A percentile compares a stretch with the other conserved stretches of the same genome.
phyloP scores from a whole-genome alignment of 2,797 vertebrate species.

The Cossypha caffra region DNA sequence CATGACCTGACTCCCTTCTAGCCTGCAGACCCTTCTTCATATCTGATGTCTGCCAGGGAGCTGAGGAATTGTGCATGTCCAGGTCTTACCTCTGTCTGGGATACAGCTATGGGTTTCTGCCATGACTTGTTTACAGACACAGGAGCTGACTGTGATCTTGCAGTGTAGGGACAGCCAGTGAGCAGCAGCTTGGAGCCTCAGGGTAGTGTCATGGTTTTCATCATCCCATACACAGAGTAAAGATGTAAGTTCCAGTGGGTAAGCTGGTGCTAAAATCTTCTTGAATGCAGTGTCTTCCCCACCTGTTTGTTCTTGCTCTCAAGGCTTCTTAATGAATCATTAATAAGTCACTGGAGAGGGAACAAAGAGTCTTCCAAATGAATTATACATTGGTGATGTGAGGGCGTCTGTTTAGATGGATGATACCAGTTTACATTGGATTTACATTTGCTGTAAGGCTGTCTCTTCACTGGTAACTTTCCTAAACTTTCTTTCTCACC shows the following conservation, averaged over 20 bases:
- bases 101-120: background rate
- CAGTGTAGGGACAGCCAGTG: background rate
- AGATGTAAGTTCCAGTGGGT: background rate
- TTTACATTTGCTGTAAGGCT: background rate
- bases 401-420: background rate
- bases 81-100: background rate
- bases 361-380: slow-evolving; percentile 26
- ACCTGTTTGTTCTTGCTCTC: background rate
- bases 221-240: background rate
- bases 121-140: background rate
- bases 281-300: background rate
- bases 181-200: background rate
- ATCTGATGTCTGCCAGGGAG: background rate
- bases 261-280: background rate
- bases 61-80: background rate
- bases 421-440: background rate
- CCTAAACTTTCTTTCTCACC: background rate
- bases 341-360: slow-evolving; percentile 18
- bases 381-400: slow-evolving; percentile 15
- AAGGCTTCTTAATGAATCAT: slow-evolving; percentile 30
- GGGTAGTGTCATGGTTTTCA: background rate
- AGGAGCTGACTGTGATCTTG: background rate
- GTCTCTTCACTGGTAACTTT: background rate
- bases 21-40: background rate
- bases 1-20: fast-evolving